These are phyloP conservation scores for Drosophila watanabei DNA, from an alignment of 1,140 invertebrate genomes.

Conservation along the genomic window DNA sequence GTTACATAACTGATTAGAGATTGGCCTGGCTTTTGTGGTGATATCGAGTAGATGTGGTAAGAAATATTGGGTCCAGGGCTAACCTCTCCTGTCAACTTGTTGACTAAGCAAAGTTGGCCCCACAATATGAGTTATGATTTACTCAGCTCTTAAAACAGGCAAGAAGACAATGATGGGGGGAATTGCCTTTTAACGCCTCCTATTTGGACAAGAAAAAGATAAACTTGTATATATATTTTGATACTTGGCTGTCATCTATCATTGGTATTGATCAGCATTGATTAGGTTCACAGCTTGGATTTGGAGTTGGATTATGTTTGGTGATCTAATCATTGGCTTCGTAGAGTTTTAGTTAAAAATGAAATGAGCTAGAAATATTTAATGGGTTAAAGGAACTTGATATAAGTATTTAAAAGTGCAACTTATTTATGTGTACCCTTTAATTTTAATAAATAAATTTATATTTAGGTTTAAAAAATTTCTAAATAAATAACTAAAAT, in stretches of 20 bases:
- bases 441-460: not conserved
- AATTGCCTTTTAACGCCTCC: conserved; percentile 25
- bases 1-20: conserved; percentile 52
- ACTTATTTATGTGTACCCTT: not conserved
- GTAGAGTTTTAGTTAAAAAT: not conserved
- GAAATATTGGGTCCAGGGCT: conserved; percentile 25
- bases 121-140: conserved; percentile 46
- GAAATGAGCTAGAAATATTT: too few relatives aligned
- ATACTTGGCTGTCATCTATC: conserved; percentile 18
- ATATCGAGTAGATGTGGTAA: conserved; percentile 22
- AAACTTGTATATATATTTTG: not conserved
- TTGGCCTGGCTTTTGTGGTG: conserved; percentile 45
- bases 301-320: not conserved
- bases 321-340: not conserved
- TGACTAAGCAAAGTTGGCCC: conserved; percentile 47
- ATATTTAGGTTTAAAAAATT: not conserved
- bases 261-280: not conserved
- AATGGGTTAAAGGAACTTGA: too few relatives aligned
- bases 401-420: not conserved
- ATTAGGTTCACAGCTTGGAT: not conserved
- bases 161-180: conserved; percentile 37
- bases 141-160: conserved; percentile 33
- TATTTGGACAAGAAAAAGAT: conserved; percentile 10
- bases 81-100: conserved; percentile 46
- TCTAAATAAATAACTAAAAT: not conserved